These are phyloP conservation scores for Falcunculus frontatus DNA, from an alignment of 2,113 vertebrate genomes.

Conservation along the genomic window DNA sequence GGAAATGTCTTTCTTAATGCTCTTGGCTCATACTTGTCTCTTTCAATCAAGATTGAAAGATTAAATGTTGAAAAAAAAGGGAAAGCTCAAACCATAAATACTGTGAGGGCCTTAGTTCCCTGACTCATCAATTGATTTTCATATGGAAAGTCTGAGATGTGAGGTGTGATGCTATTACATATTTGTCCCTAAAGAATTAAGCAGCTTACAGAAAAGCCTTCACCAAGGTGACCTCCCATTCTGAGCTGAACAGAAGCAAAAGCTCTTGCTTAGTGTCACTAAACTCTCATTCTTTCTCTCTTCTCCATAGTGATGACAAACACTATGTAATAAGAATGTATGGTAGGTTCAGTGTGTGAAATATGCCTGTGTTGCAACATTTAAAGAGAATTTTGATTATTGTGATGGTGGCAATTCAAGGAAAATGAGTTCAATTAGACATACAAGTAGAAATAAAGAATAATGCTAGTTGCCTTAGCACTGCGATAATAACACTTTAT, in stretches of 20 bases:
- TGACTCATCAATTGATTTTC: background rate
- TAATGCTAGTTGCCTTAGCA: background rate
- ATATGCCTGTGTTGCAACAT: background rate
- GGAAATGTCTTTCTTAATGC: background rate
- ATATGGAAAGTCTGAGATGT: background rate
- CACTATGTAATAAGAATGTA: background rate
- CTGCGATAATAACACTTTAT: background rate
- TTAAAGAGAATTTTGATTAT: background rate
- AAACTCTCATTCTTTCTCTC: background rate
- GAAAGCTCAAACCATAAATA: background rate
- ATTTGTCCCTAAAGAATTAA: background rate
- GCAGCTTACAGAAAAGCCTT: background rate
- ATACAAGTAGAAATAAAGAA: background rate
- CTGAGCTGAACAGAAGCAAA: background rate
- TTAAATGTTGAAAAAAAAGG: background rate
- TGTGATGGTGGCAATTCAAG: background rate
- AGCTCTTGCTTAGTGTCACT: background rate
- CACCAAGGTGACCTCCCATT: background rate
- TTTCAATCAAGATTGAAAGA: background rate
- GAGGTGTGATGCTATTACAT: background rate
- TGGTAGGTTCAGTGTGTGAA: background rate
- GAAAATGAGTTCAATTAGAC: background rate
- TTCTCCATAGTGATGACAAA: background rate
- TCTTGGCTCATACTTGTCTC: background rate
- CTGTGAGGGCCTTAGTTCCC: background rate